Base-by-base conservation (phyloP, 1,140 invertebrate species). In the Leptinotarsa defecta region DNA sequence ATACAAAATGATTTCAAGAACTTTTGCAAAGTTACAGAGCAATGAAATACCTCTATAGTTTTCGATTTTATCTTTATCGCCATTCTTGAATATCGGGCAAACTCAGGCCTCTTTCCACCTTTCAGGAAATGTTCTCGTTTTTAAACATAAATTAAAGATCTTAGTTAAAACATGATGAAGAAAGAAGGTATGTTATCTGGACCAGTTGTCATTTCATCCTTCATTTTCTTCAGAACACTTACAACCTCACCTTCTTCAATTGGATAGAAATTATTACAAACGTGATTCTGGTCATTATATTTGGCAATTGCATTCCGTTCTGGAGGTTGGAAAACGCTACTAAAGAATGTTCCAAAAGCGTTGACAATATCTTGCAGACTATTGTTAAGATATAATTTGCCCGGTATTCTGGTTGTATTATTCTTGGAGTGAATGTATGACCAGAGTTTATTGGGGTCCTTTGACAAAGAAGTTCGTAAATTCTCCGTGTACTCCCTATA, bases 191-290 rank as follows among this genome's bases (percentile, higher is more conserved):
- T 65, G 13, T 65, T 65, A 65, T 65, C 13, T 27, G 63, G 63
- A 65, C 63, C 19, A 65, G 63, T 24, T 24, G 19, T 65, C 63
- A 65, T 65, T 65, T 65, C 24, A 20, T 20, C 63, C 19, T 65
- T 65, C 63, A 65, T 65, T 65, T 65, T 65, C 63, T 65, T 22
- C 63, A 65, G 24, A 19, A 20, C 63, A 65, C 19, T 65, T 19
- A 27, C 63, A 65, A 65, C 20, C 4, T 65, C 63, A 65, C 24
- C 3, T 19, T 65, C 63, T 19, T 65, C 63, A 4, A 65, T 65
- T 65, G 63, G 63, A 65, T 65, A 13, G 63, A 65, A 65, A 65
- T 65, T 65, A 22, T 24, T 65, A 65, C 63, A 65, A 65, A 65
- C 20, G 24, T 65, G 63, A 65, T 65, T 65, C 19, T 65, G 6